Evolutionary conservation across 2,888 invertebrate genomes (phyloP).

Genomic region (Nephrocerus scutellatus): DNA sequence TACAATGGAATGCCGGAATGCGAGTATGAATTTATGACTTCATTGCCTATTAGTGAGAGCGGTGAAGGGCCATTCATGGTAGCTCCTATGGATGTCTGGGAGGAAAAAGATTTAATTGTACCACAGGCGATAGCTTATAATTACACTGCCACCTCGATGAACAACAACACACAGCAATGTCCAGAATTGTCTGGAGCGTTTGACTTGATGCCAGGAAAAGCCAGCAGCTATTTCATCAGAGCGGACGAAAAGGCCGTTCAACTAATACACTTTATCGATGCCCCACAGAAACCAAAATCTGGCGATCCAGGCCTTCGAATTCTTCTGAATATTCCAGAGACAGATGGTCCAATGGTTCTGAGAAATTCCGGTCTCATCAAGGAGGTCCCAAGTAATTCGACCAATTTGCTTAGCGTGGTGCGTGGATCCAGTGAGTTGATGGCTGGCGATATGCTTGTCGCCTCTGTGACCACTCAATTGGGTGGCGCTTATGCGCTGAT

Average conservation of each 20-base stretch:
- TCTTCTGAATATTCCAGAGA: constrained; percentile 33
- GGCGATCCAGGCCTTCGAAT: constrained; percentile 41
- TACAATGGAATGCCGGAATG: constrained; percentile 62
- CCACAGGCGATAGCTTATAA: constrained; percentile 34
- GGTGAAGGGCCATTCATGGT: constrained; percentile 19
- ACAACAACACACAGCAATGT: constrained; percentile 22
- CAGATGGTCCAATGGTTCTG: constrained; percentile 27
- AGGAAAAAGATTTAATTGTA: constrained; percentile 46
- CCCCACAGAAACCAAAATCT: constrained; percentile 32
- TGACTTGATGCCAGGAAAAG: constrained; percentile 30
- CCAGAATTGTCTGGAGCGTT: constrained; percentile 26
- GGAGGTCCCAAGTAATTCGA: constrained; percentile 24
- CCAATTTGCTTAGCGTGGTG: constrained; percentile 26
- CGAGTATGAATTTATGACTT: constrained; percentile 54
- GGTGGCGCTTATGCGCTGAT: constrained; percentile 61
- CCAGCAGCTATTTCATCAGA: constrained; percentile 37
- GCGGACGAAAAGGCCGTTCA: constrained; percentile 20
- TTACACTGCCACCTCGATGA: constrained; percentile 40
- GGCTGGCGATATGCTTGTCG: constrained; percentile 26
- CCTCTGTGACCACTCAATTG: constrained; percentile 46
- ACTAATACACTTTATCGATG: constrained; percentile 36
- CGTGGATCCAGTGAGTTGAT: constrained; percentile 26
- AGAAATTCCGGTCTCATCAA: constrained; percentile 15
- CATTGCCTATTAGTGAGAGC: constrained; percentile 22
- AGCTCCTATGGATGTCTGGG: constrained; percentile 46